Base-by-base conservation (phyloP, 1,140 invertebrate species). In the Drosophila repleta region DNA sequence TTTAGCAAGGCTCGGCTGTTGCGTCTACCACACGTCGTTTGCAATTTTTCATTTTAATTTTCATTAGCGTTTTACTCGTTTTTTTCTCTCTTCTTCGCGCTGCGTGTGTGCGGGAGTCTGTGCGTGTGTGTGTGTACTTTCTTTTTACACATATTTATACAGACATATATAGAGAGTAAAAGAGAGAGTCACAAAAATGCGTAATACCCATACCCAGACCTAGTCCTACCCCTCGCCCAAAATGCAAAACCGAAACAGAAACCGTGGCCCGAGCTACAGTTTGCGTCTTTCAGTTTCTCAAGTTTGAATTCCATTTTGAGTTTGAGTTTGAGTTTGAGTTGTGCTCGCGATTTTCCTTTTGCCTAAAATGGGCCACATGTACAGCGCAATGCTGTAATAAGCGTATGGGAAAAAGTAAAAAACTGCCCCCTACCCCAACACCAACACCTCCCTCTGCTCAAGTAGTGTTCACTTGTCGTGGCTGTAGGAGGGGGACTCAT, bases 1-100 rank as follows among this genome's bases (percentile, higher is more conserved):
- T 46, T 15, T 43, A 8, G 39, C 39, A 43, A 43, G 39, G 18
- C 55, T 39, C 58, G 10, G 10, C 45, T 49, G 60, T 57, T 48
- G 55, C 62, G 56, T 61, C 73, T 73, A 64, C 81, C 69, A 82
- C 79, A 88, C 73, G 77, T 91, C 90, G 75, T 90, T 90, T 81
- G 79, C 90, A 90, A 91, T 91, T 91, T 91, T 91, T 91, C 90
- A 91, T 91, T 91, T 91, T 91, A 91, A 91, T 91, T 91, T 91
- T 91, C 90, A 91, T 91, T 91, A 90, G 89, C 89, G 84, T 90
- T 85, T 87, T 87, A 66, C 83, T 88, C 84, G 75, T 76, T 76
- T 88, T 81, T 75, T 77, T 29, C 26, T 26, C n/a, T 26, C 24
- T 26, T 67, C n/a, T n/a, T n/a, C n/a, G n/a, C 55, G 45, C 20